phyloP scores from a whole-genome alignment of 2,113 vertebrate species.

The Stomatorhinus ivindoensis region DNA sequence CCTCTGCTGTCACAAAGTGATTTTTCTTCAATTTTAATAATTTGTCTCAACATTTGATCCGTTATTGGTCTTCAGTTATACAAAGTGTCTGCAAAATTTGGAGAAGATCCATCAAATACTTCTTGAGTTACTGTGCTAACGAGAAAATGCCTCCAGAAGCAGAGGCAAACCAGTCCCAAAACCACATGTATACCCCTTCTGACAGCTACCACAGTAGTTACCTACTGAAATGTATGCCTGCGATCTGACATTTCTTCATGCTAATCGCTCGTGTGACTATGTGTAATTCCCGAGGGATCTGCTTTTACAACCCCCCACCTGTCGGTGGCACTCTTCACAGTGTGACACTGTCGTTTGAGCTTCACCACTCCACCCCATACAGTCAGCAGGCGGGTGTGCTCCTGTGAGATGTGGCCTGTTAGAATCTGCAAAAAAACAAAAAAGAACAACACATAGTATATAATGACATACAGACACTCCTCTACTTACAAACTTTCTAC shows the following conservation, averaged over 20 bases:
- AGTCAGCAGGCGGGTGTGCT: slow-evolving; percentile 59
- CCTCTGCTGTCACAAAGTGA: too few species aligned
- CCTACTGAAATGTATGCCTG: neutral
- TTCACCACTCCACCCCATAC: slow-evolving; percentile 72
- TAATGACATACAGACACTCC: neutral
- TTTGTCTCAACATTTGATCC: neutral
- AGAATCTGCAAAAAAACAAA: slow-evolving; percentile 49
- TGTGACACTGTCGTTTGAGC: slow-evolving; percentile 68
- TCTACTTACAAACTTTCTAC: too few species aligned
- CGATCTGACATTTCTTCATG: too few species aligned
- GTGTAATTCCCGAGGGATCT: neutral
- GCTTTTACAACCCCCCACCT: slow-evolving; percentile 53
- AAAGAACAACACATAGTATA: neutral
- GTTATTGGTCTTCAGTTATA: neutral
- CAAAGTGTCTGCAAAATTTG: neutral
- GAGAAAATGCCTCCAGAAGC: neutral
- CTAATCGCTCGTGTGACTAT: neutral
- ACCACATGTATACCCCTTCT: neutral
- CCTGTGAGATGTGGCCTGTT: slow-evolving; percentile 51
- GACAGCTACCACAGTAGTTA: neutral
- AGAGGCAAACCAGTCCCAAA: neutral
- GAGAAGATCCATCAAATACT: neutral
- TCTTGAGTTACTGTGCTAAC: neutral
- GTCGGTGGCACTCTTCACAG: slow-evolving; percentile 77
- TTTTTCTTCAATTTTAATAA: too few species aligned